A percentile compares a stretch with the other conserved stretches of the same genome.
Evolutionary conservation across 2,113 vertebrate species (phyloP).

Genomic region (Ellobius talpinus): DNA sequence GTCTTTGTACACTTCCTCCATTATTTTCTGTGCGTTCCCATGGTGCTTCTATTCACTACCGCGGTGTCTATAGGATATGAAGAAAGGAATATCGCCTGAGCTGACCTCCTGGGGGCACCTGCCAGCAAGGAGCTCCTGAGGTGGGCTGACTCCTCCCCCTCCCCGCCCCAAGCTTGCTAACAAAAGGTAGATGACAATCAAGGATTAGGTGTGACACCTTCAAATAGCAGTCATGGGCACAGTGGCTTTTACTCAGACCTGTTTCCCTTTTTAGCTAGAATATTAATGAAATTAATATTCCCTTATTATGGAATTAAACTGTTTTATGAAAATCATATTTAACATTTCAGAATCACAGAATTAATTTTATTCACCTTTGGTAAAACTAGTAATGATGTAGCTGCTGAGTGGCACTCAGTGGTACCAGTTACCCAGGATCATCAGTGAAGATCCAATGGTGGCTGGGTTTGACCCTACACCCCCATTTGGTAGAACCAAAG

Average conservation of each 20-base stretch:
- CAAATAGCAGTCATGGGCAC: background rate
- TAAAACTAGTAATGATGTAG: background rate
- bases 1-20: slow-evolving; percentile 8
- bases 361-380: slow-evolving; percentile 37
- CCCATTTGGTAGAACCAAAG: background rate
- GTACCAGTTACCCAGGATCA: background rate
- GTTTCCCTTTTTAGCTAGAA: background rate
- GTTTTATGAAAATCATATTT: slow-evolving; percentile 36
- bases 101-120: background rate
- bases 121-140: background rate
- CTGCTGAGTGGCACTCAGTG: background rate
- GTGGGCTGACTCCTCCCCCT: background rate
- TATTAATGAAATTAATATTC: background rate
- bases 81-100: background rate
- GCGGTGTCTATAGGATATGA: background rate
- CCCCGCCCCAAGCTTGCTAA: background rate
- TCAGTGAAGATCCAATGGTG: background rate
- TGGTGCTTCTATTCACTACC: background rate
- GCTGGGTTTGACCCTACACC: background rate
- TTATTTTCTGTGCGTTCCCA: background rate
- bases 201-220: background rate
- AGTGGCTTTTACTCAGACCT: background rate
- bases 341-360: slow-evolving; percentile 48
- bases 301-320: background rate
- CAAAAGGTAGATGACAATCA: background rate